Conservation (phyloP, 2,888 invertebrate species). For the Melanophora roralis region DNA sequence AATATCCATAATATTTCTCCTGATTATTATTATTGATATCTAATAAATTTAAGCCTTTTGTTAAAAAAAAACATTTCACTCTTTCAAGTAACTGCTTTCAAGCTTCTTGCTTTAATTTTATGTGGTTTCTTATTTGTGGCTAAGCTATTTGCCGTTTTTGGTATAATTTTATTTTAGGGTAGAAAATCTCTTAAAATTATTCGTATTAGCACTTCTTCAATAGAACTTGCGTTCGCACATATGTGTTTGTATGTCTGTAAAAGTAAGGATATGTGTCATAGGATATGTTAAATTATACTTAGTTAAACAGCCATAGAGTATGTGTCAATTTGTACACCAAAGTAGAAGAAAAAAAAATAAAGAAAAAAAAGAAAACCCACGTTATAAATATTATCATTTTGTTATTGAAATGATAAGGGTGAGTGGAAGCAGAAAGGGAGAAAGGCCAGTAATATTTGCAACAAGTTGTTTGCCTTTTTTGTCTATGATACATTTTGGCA, state of each 20-base stretch:
- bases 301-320: conserved; percentile 48
- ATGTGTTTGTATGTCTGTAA: conserved; percentile 62
- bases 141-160: conserved; percentile 47
- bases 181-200: conserved; percentile 73
- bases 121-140: conserved; percentile 41
- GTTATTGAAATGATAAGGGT: conserved; percentile 42
- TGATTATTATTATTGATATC: too few relatives aligned
- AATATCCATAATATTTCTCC: too few relatives aligned
- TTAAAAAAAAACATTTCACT: too few relatives aligned
- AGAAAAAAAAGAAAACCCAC: conserved; percentile 42
- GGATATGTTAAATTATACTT: conserved; percentile 38
- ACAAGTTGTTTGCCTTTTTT: conserved; percentile 54
- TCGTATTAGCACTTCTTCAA: conserved; percentile 72
- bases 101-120: not conserved
- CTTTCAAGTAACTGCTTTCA: not conserved
- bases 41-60: not conserved
- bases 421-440: not conserved
- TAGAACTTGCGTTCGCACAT: conserved; percentile 33
- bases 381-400: conserved; percentile 35
- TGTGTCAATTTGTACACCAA: conserved; percentile 60
- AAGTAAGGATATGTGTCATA: conserved; percentile 10
- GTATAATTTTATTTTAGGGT: conserved; percentile 62
- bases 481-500: not conserved
- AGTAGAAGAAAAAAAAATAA: conserved; percentile 62
- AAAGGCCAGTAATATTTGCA: conserved; percentile 38